Base-by-base conservation (phyloP, 1,140 invertebrate genomes). In the Wasmannia auropunctata region DNA sequence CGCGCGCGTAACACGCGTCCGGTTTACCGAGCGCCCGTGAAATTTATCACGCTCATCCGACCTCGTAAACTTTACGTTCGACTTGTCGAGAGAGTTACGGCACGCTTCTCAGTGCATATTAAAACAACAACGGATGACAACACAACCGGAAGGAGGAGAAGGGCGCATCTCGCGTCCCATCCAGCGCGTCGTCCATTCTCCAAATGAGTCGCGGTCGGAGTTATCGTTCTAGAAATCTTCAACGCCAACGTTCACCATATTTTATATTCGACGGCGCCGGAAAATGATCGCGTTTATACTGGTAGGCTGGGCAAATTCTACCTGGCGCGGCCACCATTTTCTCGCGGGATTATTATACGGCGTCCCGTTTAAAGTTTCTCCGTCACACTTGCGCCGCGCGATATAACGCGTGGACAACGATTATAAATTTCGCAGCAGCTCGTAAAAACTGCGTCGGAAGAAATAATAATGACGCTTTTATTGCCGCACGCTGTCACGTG, bases 1-100 rank as follows among this genome's bases (percentile, higher is more conserved):
- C n/a, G n/a, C n/a, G n/a, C n/a, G n/a, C n/a, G n/a, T n/a, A n/a
- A n/a, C n/a, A n/a, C 14, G 62, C 37, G 40, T 72, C 34, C 22
- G 25, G 43, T 74, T 46, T 63, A 25, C 16, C 31, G 16, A 11
- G 22, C 60, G 22, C 37, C 83, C 56, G 56, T 56, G 76, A 90
- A 92, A 92, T 91, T 91, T 88, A 88, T 87, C 89, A 85, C 70
- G 83, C 86, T 90, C 84, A 91, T 91, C 85, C 72, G 56, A 51
- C 81, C 85, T 87, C 91, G 80, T 92, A 92, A 92, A 91, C 16
- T 91, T 91, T 91, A 90, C 77, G 90, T 91, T 86, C 87, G 86
- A 89, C 84, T 56, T 85, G 76, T 80, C 60, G 58, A 86, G 77
- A 86, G 77, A 91, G 75, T 91, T 87, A 90, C 86, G 77, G 54